Percentiles rank a stretch among this genome's conserved stretches.
Conservation (phyloP, 2,797 vertebrate species). For the Xenops minutus region DNA sequence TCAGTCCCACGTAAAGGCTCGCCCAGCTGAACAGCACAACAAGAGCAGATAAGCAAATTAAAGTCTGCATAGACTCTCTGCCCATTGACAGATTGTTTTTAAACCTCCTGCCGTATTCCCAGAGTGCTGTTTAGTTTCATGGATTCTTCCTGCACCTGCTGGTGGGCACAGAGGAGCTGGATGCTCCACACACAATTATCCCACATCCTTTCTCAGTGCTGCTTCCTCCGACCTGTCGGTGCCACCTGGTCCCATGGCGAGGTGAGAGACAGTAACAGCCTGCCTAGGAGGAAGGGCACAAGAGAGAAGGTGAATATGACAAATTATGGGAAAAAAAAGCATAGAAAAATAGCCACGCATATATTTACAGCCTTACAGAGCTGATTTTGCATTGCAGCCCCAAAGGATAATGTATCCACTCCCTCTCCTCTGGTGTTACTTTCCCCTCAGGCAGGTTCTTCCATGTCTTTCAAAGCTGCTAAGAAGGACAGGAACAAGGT, state of each 20-base stretch:
- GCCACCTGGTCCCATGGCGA: background rate
- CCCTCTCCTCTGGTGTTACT: background rate
- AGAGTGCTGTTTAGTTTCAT: background rate
- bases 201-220: background rate
- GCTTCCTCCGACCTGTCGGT: background rate
- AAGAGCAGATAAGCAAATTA: background rate
- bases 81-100: background rate
- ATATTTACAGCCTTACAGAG: background rate
- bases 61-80: background rate
- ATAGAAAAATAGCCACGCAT: fast-evolving
- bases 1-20: background rate
- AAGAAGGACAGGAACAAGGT: constrained; percentile 22
- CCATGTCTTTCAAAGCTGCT: background rate
- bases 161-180: background rate
- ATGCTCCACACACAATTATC: background rate
- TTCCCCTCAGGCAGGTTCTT: background rate
- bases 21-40: background rate
- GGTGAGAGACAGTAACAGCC: background rate
- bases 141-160: background rate
- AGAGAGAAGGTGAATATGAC: background rate
- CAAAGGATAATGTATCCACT: background rate
- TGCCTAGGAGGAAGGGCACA: background rate
- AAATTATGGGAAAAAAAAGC: fast-evolving
- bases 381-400: background rate
- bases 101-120: background rate